Evolutionary conservation across 2,797 vertebrate genomes (phyloP).

Genomic region (Alectoris magna): DNA sequence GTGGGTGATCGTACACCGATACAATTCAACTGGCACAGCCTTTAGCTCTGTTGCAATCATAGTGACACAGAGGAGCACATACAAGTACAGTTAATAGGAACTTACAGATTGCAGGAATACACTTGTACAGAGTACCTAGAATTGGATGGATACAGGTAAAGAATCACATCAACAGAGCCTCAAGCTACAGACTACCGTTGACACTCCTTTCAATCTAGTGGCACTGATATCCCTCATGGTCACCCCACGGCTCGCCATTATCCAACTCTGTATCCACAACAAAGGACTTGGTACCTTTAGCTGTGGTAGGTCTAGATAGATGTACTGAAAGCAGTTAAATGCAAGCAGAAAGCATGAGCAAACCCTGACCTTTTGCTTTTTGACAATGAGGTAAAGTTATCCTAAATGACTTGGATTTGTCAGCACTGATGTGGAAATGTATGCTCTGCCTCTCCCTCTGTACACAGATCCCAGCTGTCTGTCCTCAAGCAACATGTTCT

Average conservation of each 20-base stretch:
- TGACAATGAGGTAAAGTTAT: conserved; percentile 60
- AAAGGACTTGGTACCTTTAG: not conserved
- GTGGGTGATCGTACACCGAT: not conserved
- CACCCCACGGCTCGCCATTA: fast-evolving
- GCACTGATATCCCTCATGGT: not conserved
- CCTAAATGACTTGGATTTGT: conserved; percentile 53
- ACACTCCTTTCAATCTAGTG: not conserved
- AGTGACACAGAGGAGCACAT: conserved; percentile 13
- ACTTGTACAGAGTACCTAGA: not conserved
- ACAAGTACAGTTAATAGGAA: not conserved
- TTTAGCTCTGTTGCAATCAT: conserved; percentile 1
- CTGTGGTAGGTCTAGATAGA: conserved; percentile 20
- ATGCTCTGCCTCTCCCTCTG: conserved; percentile 23
- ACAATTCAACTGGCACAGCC: not conserved
- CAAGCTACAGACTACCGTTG: not conserved
- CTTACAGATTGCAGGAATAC: conserved; percentile 1
- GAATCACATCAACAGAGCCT: not conserved
- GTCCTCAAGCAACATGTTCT: conserved; percentile 21
- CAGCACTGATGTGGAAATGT: conserved; percentile 56
- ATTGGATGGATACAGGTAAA: not conserved
- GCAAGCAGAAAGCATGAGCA: conserved; percentile 50
- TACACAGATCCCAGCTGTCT: conserved; percentile 43
- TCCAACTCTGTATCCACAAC: not conserved
- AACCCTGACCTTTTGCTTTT: conserved; percentile 23
- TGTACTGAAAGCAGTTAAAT: conserved; percentile 47